Conservation (phyloP, 1,140 invertebrate genomes). For the Nephila pilipes region DNA sequence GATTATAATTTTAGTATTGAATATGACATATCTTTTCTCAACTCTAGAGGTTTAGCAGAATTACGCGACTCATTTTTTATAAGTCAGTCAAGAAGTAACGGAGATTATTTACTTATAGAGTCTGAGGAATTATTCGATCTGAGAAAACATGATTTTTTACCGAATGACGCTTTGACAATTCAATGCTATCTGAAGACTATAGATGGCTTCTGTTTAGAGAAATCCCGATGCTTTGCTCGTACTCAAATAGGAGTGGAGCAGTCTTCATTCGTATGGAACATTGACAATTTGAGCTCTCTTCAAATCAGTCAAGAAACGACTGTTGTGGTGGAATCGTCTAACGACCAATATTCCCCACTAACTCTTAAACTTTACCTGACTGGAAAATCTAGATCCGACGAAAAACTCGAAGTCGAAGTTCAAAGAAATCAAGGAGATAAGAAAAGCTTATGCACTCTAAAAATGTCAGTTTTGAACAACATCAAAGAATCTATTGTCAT, state of each 20-base stretch:
- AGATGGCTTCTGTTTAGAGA: background rate
- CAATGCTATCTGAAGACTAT: background rate
- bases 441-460: background rate
- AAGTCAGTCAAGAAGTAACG: too few relatives aligned
- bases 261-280: background rate
- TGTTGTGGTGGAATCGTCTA: background rate
- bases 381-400: background rate
- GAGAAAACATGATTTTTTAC: background rate
- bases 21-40: too few relatives aligned
- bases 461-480: background rate
- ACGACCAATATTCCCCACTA: background rate
- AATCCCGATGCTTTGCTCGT: background rate
- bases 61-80: too few relatives aligned
- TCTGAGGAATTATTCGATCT: background rate
- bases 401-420: background rate
- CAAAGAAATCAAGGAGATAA: background rate
- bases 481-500: background rate
- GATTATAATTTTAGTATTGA: too few relatives aligned
- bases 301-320: background rate
- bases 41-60: too few relatives aligned
- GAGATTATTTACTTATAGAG: too few relatives aligned
- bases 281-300: background rate
- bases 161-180: background rate
- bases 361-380: background rate
- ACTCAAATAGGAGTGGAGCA: background rate